Base-by-base conservation (phyloP, 2,888 invertebrate species). In the Pandemis corylana region DNA sequence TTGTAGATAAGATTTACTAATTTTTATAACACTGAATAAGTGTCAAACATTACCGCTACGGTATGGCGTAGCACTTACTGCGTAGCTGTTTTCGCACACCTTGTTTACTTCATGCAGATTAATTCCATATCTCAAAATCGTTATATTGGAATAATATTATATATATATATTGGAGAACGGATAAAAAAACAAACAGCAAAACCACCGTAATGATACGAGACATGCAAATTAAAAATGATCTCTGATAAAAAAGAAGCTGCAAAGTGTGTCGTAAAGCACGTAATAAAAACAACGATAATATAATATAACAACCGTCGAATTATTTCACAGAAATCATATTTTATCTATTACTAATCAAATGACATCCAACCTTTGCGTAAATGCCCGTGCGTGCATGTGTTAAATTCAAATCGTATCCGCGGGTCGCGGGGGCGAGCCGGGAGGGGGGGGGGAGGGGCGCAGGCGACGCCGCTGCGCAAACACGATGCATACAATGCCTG, bases 401-500 rank as follows among this genome's bases (percentile, higher is more conserved):
- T 78, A 77, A 74, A 79, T 82, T 80, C 81, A 82, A 82, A 84
- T 83, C 79, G 80, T 78, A 79, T 78, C 71, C 76, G 75, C 77
- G 77, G 78, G 77, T 69, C 78, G 62, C 70, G 51, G 77, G 63
- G 71, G 69, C 28, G 76, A 76, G 74, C 49, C 65, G 13, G 28
- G 28, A 36, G 79, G 49, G 79, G 20, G 20, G 76, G 68, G 63
- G 61, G 78, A 72, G 75, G 75, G 77, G 78, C 78, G 78, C 79
- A 78, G 80, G 79, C 80, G 82, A 78, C 82, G 84, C 82, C 81
- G 83, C 85, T 86, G 88, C 90, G 90, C 91, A 90, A 91, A 91
- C 90, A 90, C 90, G 78, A 87, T 93, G 94, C 94, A 94, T 93
- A 92, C 94, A 93, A 92, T 91, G 92, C 87, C 90, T 90, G 92